Percentiles rank a stretch among this genome's conserved stretches.
Conservation (phyloP, 2,113 vertebrate genomes). For the Nycticryphes semicollaris region DNA sequence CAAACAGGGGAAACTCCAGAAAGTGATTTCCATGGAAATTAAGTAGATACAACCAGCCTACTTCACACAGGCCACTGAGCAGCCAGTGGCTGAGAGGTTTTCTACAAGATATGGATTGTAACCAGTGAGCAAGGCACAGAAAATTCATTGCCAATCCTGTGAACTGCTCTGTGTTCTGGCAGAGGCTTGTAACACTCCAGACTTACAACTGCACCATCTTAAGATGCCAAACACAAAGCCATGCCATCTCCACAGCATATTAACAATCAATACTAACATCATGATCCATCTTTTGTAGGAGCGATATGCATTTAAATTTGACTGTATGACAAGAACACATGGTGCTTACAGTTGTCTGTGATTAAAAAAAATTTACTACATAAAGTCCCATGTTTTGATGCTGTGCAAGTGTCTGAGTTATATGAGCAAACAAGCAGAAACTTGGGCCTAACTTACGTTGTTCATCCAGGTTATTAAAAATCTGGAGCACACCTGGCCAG, state of each 20-base stretch:
- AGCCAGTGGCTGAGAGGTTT: not conserved
- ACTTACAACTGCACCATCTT: not conserved
- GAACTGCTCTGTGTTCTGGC: not conserved
- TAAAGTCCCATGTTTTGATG: not conserved
- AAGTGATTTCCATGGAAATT: not conserved
- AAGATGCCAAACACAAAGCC: not conserved
- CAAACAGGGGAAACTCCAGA: not conserved
- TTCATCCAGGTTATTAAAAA: not conserved
- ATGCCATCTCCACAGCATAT: not conserved
- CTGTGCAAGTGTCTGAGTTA: not conserved
- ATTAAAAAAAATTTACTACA: not conserved
- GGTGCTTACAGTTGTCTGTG: not conserved
- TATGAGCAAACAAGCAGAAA: not conserved
- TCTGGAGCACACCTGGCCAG: not conserved
- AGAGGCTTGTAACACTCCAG: not conserved
- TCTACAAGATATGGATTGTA: not conserved
- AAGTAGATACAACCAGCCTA: not conserved
- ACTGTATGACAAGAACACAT: not conserved
- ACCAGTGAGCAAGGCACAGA: not conserved
- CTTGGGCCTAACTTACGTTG: not conserved
- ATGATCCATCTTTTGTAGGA: not conserved
- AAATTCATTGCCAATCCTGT: not conserved
- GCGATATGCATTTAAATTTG: not conserved
- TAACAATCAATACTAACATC: not conserved
- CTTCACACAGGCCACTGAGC: not conserved